Base-by-base conservation (phyloP, 2,113 vertebrate genomes). In the Macquaria ambigua region DNA sequence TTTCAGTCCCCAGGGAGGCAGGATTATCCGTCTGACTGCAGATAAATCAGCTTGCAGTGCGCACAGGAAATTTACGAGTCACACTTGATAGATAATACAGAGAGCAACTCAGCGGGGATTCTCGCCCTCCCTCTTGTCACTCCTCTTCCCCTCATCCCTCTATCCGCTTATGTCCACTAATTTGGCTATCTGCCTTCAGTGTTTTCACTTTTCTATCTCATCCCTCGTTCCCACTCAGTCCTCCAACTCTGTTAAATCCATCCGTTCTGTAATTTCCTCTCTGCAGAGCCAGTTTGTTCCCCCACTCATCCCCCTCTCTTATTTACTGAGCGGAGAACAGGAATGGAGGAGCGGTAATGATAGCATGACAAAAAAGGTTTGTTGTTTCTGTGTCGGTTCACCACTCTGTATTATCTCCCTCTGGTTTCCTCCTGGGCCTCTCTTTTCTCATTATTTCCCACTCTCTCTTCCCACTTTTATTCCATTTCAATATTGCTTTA, bases 71-170 rank as follows among this genome's bases (percentile, higher is more conserved):
- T 94, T 80, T 92, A 94, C 77, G 15, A 89, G 90, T 94, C 88
- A 89, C 81, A 90, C 85, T 89, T 92, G 92, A 93, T 90, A 90
- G 89, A 94, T 95, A 95, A 94, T 90, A 92, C 81, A 88, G 81
- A 88, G 74, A 48, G 68, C 28, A 25, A 50, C 72, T 87, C 58
- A 14, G 79, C 67, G 31, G 90, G 84, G 83, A 81, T 25, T 28
- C 73, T 48, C 7, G 0, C 69, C 79, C 66, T 50, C 55, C 53
- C 55, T 20, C 41, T 28, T 52, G 55, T 85, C 20, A 20, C 67
- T 52, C 39, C 52, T 73, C 46, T 52, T 80, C 39, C 66, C 8
- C n/a, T 81, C 50, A 56, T 68, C 52, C 71, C 58, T 58, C 70
- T 8, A 37, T 79, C 67, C 8, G 63, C 79, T 83, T 16, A 83